These are phyloP conservation scores for Thelaira solivaga DNA, from an alignment of 2,888 invertebrate genomes.

Conservation along the genomic window DNA sequence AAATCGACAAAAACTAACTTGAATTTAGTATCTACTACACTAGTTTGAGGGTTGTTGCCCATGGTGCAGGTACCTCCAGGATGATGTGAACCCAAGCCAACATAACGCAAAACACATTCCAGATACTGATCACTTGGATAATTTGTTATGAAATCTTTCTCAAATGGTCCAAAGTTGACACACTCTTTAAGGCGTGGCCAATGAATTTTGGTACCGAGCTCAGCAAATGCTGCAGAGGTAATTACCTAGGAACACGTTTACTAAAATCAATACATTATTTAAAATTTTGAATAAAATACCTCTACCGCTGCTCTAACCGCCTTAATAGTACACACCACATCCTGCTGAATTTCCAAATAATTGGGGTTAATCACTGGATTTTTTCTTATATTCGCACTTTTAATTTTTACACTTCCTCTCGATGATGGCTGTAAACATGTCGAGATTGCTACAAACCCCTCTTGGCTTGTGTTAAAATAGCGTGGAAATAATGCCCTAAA, in stretches of 20 bases:
- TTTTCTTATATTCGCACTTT: constrained; percentile 79
- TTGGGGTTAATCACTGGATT: constrained; percentile 86
- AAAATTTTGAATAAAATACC: constrained; percentile 47
- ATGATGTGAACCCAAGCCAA: constrained; percentile 86
- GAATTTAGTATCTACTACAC: constrained; percentile 84
- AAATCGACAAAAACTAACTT: constrained; percentile 77
- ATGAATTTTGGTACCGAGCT: constrained; percentile 81
- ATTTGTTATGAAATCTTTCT: constrained; percentile 75
- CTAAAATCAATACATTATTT: not conserved
- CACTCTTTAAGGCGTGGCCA: constrained; percentile 83
- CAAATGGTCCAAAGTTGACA: constrained; percentile 77
- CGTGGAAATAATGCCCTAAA: constrained; percentile 82
- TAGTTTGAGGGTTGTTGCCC: constrained; percentile 77
- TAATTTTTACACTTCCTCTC: constrained; percentile 82
- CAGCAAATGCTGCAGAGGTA: constrained; percentile 79
- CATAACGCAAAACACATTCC: constrained; percentile 82
- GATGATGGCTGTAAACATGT: constrained; percentile 85
- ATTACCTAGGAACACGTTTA: too few species aligned
- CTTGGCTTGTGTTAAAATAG: constrained; percentile 80
- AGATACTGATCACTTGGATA: constrained; percentile 79
- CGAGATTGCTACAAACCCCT: constrained; percentile 83
- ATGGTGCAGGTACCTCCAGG: constrained; percentile 88
- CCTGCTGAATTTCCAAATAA: constrained; percentile 82
- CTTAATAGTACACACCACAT: constrained; percentile 81
- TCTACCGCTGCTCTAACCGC: constrained; percentile 81